phyloP scores from a whole-genome alignment of 2,113 vertebrate species.

The Lepisosteus osseus region DNA sequence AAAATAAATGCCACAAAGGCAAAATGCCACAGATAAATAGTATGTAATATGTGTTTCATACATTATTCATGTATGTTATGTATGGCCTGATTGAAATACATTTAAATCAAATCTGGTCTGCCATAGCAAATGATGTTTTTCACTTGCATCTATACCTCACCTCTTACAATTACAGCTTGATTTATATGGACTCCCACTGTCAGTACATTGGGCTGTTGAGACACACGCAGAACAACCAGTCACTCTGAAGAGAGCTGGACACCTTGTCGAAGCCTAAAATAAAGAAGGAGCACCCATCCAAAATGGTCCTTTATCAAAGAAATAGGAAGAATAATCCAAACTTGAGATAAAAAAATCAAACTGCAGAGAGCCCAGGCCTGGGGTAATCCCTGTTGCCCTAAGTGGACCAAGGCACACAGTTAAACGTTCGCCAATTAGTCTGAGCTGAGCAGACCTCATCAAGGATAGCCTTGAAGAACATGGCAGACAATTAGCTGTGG shows the following conservation, averaged over 20 bases:
- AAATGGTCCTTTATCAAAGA: background rate
- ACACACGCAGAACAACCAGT: background rate
- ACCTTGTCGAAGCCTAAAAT: background rate
- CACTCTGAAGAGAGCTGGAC: background rate
- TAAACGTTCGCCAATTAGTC: background rate
- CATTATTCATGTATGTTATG: too few relatives aligned
- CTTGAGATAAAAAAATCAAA: background rate
- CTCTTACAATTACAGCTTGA: too few relatives aligned
- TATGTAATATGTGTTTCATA: too few relatives aligned
- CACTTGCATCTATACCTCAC: too few relatives aligned
- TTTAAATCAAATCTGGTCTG: too few relatives aligned
- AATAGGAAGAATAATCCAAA: background rate
- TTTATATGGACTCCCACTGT: background rate
- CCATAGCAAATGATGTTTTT: too few relatives aligned
- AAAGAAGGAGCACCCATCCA: too few relatives aligned
- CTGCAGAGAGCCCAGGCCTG: constrained; percentile 16
- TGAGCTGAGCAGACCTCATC: background rate
- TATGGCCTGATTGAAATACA: too few relatives aligned
- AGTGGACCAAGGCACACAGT: background rate
- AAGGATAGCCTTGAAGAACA: constrained; percentile 9
- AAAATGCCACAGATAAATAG: too few relatives aligned
- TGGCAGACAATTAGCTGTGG: constrained; percentile 50
- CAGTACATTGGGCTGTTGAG: background rate
- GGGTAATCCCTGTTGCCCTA: background rate
- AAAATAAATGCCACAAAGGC: too few relatives aligned